Evolutionary conservation across 2,888 invertebrate species (phyloP).

Genomic region (Hydropsyche betteni): DNA sequence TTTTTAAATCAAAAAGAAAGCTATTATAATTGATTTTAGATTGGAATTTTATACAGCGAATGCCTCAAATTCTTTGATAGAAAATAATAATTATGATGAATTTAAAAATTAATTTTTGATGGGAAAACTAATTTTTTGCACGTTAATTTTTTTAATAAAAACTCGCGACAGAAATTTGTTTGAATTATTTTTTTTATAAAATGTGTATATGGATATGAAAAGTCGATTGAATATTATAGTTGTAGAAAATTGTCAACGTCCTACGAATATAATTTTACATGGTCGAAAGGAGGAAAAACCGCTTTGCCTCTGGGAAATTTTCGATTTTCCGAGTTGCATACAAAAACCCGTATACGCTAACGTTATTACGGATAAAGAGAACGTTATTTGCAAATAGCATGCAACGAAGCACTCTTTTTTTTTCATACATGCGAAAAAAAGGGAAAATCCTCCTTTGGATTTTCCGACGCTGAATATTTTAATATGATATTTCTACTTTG

Average conservation of each 20-base stretch:
- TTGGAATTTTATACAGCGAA: too few species aligned
- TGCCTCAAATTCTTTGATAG: too few species aligned
- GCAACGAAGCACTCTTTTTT: background rate
- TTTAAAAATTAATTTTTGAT: too few species aligned
- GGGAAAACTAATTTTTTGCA: too few species aligned
- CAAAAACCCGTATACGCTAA: background rate
- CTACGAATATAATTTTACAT: background rate
- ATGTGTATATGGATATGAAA: too few species aligned
- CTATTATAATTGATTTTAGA: too few species aligned
- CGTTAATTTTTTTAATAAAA: too few species aligned
- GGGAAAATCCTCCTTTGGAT: background rate
- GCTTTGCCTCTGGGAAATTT: constrained; percentile 20
- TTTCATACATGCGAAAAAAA: background rate
- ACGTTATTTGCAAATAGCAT: constrained; percentile 23
- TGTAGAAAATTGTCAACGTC: background rate
- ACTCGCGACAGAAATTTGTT: too few species aligned
- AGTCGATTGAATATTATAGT: too few species aligned
- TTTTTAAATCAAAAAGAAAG: too few species aligned
- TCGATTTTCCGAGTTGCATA: constrained; percentile 23
- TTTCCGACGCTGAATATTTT: background rate
- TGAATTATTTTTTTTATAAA: too few species aligned
- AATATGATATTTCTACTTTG: background rate
- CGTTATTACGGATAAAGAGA: constrained; percentile 26
- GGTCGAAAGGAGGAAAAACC: background rate
- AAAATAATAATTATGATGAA: too few species aligned